These are phyloP conservation scores for Nanorana parkeri DNA, from an alignment of 2,113 vertebrate species.

Conservation along the genomic window DNA sequence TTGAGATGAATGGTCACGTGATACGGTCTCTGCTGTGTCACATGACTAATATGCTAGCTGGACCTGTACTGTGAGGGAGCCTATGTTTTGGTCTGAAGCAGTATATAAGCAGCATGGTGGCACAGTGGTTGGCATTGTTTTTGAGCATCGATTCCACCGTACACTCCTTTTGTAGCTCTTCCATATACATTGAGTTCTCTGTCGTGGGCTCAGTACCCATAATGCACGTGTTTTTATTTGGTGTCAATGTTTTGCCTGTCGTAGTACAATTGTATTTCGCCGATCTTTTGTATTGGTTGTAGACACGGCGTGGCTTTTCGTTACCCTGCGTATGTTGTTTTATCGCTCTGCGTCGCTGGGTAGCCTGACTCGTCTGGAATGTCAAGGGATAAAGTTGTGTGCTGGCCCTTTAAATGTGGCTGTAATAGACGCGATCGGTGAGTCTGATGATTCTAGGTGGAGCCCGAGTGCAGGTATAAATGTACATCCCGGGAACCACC, in stretches of 20 bases:
- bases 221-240: neutral
- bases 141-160: too few relatives aligned
- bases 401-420: neutral
- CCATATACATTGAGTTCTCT: neutral
- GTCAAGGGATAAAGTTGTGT: neutral
- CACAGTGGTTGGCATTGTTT: too few relatives aligned
- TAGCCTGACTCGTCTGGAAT: neutral
- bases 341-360: neutral
- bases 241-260: neutral
- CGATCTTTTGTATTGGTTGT: neutral
- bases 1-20: too few relatives aligned
- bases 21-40: too few relatives aligned
- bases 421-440: too few relatives aligned
- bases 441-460: neutral
- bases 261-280: neutral
- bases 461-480: neutral
- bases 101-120: too few relatives aligned
- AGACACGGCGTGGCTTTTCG: neutral
- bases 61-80: too few relatives aligned
- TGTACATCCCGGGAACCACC: neutral
- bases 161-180: too few relatives aligned
- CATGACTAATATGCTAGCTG: too few relatives aligned
- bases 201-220: neutral
- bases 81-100: too few relatives aligned
- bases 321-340: neutral